Evolutionary conservation across 2,797 vertebrate genomes (phyloP), one percentile per base, ranked within the genome.

Genomic region (Paguma larvata): DNA sequence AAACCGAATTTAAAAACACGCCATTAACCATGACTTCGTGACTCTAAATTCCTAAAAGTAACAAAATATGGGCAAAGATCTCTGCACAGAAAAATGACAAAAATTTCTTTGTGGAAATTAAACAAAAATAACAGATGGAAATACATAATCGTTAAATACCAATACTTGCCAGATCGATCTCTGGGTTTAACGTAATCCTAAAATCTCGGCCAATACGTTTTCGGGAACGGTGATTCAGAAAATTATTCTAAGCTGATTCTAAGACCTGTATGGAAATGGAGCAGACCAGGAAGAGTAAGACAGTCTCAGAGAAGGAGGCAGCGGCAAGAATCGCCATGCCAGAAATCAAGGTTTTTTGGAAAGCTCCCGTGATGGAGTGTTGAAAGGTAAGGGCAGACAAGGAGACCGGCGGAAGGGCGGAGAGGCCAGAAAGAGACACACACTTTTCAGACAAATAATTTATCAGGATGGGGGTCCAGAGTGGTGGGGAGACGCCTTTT

Each of bases 401-500:
- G 68, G 70, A 41, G 27, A 25, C 32, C 3, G 12, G 72, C 11
- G 21, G 4, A 21, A 23, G 32, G 38, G 46, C 8, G 46, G 0
- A 18, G 30, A 48, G 18, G 13, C 32, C 11, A 30, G 85, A 51
- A 23, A n/a, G 19, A 25, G 73, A 85, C 0, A 21, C 18, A 12
- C 3, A 1, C 9, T 8, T 14, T 11, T 1, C 3, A 72, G 85
- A 56, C 13, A 14, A 10, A 14, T 48, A 80, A 84, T 44, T 46
- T 79, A 90, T 7, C 48, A 1, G 2, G 2, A 6, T 0, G 1
- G 21, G 2, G 12, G 7, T 34, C 82, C 65, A 6, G 12, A 51
- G 44, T 15, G 16, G 34, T 3, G 6, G 65, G 32, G 25, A 84
- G 48, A 84, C 6, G 2, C 53, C 83, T 77, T 44, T 59, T 82